phyloP scores from a whole-genome alignment of 2,113 vertebrate genomes.

The Indri indri region DNA sequence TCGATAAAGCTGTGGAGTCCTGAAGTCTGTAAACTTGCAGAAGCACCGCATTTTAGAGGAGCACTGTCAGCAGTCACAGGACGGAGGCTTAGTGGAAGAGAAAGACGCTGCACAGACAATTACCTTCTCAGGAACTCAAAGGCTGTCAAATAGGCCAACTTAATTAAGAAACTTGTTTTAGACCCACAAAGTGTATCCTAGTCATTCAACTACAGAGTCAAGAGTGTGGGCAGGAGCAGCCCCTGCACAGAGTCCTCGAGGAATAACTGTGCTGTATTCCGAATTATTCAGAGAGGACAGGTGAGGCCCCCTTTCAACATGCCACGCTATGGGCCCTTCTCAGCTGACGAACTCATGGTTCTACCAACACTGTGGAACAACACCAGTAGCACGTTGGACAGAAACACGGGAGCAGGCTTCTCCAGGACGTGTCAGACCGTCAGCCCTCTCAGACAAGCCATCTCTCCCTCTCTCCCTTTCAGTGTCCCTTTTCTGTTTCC shows the following conservation, averaged over 20 bases:
- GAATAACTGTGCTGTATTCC: background rate
- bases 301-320: background rate
- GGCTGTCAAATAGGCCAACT: background rate
- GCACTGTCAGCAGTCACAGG: constrained; percentile 11
- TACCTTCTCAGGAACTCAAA: background rate
- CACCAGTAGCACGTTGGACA: background rate
- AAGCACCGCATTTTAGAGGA: constrained; percentile 20
- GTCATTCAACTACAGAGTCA: background rate
- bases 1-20: background rate
- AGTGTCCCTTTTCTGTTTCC: background rate
- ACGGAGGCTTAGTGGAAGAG: background rate
- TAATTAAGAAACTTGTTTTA: constrained; percentile 29
- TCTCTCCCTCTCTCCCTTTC: too few species aligned
- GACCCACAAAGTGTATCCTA: background rate
- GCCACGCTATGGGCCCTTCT: background rate
- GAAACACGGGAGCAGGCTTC: background rate
- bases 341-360: background rate
- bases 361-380: background rate
- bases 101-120: background rate
- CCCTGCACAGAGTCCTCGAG: background rate
- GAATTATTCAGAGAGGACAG: background rate
- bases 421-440: background rate
- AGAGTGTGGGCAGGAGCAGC: background rate
- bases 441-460: background rate
- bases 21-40: constrained; percentile 22